These are phyloP conservation scores for Misgurnus anguillicaudatus DNA, from an alignment of 2,113 vertebrate species.

Conservation along the genomic window DNA sequence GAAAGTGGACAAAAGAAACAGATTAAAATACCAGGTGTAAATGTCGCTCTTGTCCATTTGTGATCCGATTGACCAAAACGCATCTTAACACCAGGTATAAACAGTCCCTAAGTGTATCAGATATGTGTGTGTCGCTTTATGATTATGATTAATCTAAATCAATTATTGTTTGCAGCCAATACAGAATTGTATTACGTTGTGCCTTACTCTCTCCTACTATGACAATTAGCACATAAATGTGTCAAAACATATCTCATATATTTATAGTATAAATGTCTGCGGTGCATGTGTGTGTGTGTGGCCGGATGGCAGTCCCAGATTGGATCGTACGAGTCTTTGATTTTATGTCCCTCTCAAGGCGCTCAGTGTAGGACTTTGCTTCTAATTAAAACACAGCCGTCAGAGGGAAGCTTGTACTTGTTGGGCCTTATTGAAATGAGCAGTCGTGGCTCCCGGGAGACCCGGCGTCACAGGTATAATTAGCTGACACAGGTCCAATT, in stretches of 20 bases:
- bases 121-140: too few species aligned
- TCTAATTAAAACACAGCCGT: constrained; percentile 49
- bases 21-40: too few species aligned
- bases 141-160: too few species aligned
- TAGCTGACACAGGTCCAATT: constrained; percentile 45
- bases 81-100: too few species aligned
- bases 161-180: too few species aligned
- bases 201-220: neutral
- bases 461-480: constrained; percentile 37
- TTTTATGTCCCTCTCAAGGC: constrained; percentile 35
- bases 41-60: too few species aligned
- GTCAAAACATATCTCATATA: constrained; percentile 3
- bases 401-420: constrained; percentile 43
- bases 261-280: neutral
- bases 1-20: too few species aligned
- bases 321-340: constrained; percentile 31
- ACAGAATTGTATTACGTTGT: too few species aligned
- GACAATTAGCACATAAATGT: neutral
- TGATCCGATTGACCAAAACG: too few species aligned
- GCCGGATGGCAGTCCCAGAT: constrained; percentile 13
- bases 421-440: constrained; percentile 52
- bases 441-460: constrained; percentile 43
- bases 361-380: constrained; percentile 27
- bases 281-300: constrained; percentile 26
- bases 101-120: too few species aligned